Evolutionary conservation across 1,140 invertebrate genomes (phyloP).

Genomic region (Aphaenogaster floridana): DNA sequence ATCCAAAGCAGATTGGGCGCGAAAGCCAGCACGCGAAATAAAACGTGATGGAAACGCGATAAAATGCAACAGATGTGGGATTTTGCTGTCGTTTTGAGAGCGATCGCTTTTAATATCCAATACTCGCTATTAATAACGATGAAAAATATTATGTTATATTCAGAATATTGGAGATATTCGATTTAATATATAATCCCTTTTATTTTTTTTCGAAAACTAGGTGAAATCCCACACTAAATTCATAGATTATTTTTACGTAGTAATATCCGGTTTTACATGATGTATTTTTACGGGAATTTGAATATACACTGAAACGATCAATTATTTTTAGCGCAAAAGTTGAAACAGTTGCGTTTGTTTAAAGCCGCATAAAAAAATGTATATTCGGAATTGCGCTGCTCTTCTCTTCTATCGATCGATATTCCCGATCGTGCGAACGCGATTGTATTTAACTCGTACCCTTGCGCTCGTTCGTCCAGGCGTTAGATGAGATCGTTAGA

Average conservation of each 20-base stretch:
- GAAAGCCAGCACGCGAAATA: slow-evolving; percentile 22
- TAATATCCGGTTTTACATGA: not conserved
- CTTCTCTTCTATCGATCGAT: slow-evolving; percentile 11
- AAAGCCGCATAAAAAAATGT: not conserved
- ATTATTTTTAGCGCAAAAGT: not conserved
- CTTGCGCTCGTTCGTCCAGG: slow-evolving; percentile 5
- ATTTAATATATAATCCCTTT: not conserved
- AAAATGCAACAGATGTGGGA: slow-evolving; percentile 42
- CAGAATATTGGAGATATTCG: not conserved
- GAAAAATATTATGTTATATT: slow-evolving; percentile 29
- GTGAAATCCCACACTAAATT: not conserved
- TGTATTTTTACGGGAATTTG: not conserved
- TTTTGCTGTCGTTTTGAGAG: slow-evolving; percentile 30
- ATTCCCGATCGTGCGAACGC: slow-evolving; percentile 21
- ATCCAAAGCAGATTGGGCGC: slow-evolving; percentile 40
- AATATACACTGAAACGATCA: not conserved
- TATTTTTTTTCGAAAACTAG: not conserved
- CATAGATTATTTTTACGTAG: not conserved
- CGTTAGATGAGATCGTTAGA: slow-evolving; percentile 63
- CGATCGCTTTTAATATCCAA: slow-evolving; percentile 39
- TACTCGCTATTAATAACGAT: slow-evolving; percentile 17
- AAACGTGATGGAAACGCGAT: slow-evolving; percentile 19
- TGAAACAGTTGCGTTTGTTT: not conserved
- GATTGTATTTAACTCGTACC: slow-evolving; percentile 66
- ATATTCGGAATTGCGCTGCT: not conserved